These are phyloP conservation scores for Heteromurus nitidus DNA, from an alignment of 2,888 invertebrate genomes.

Conservation along the genomic window DNA sequence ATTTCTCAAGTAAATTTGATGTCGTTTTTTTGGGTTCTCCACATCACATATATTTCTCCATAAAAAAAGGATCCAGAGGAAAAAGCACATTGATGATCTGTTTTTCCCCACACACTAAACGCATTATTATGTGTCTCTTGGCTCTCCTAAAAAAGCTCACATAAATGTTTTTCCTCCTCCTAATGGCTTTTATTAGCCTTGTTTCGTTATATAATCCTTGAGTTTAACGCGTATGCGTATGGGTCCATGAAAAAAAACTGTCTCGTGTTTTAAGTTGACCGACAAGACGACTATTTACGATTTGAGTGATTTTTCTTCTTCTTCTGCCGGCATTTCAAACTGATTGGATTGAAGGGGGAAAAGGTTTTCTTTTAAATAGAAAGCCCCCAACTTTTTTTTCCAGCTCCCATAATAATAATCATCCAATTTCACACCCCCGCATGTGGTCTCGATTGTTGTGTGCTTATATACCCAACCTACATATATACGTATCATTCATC, in stretches of 20 bases:
- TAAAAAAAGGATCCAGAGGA: background rate
- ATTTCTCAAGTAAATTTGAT: background rate
- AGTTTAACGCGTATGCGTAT: no score
- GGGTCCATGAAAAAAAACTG: background rate
- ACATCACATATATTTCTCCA: background rate
- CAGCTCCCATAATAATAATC: slow-evolving; percentile 11
- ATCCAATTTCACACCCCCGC: slow-evolving; percentile 57
- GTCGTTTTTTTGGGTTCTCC: no score
- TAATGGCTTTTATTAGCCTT: background rate
- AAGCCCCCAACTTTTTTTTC: no score
- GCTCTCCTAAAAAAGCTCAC: background rate
- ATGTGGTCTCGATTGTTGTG: slow-evolving; percentile 31
- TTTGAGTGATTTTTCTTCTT: no score
- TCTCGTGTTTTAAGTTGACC: no score
- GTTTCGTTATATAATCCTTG: no score
- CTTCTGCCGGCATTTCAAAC: background rate
- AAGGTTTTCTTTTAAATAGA: background rate
- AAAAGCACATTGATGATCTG: no score
- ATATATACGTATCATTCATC: no score
- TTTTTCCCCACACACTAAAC: slow-evolving; percentile 5
- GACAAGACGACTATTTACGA: no score
- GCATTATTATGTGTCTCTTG: slow-evolving; percentile 25
- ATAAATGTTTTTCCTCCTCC: slow-evolving; percentile 4
- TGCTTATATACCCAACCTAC: no score
- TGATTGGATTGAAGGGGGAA: background rate